Evolutionary conservation across 2,797 vertebrate species (phyloP).

Genomic region (Anguilla anguilla): DNA sequence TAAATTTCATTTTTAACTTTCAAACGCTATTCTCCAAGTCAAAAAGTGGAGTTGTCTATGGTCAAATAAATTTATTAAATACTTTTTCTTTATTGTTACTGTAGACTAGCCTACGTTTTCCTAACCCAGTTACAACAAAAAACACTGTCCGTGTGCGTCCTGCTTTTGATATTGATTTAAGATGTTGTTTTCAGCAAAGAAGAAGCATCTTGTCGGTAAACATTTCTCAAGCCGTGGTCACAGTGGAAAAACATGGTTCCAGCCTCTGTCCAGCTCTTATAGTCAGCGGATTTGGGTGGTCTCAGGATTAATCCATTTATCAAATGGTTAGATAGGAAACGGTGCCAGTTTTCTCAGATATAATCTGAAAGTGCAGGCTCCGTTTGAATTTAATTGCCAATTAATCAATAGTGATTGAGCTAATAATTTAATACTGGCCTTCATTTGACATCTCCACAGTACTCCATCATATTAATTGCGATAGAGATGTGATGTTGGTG

Average conservation of each 20-base stretch:
- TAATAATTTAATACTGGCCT: background rate
- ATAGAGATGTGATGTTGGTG: background rate
- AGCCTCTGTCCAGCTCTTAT: background rate
- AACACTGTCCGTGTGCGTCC: background rate
- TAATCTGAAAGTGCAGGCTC: background rate
- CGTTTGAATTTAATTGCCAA: background rate
- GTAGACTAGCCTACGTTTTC: background rate
- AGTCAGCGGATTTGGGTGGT: background rate
- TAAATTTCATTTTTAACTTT: background rate
- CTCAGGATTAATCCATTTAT: background rate
- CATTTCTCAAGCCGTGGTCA: background rate
- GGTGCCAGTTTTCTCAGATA: background rate
- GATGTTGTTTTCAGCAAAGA: too few relatives aligned
- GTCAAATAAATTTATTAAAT: background rate
- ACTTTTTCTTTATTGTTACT: background rate
- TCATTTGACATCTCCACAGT: background rate
- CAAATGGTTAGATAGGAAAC: background rate
- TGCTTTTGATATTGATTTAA: background rate
- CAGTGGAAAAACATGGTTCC: background rate
- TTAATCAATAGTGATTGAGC: background rate
- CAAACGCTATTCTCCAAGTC: background rate
- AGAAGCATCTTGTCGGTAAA: background rate
- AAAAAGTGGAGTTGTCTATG: background rate
- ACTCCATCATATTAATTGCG: background rate
- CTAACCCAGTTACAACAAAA: slow-evolving; percentile 17